A percentile compares a stretch with the other conserved stretches of the same genome.
phyloP scores from a whole-genome alignment of 1,140 invertebrate species.

The Psix sp. region DNA sequence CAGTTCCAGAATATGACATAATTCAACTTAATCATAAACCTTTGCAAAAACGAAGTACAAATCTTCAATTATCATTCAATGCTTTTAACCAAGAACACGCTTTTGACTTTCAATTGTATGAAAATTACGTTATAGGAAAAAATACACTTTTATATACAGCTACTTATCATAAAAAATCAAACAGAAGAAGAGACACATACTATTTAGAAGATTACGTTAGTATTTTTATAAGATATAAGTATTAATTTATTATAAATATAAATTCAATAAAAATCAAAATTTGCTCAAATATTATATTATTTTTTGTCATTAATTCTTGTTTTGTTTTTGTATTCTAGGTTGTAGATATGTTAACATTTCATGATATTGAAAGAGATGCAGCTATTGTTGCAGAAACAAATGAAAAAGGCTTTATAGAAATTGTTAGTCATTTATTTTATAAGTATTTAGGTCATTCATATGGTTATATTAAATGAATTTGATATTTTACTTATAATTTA shows the following conservation, averaged over 20 bases:
- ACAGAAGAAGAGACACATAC: neutral
- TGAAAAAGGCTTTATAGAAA: too few species aligned
- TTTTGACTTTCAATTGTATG: slow-evolving; percentile 14
- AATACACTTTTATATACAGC: slow-evolving; percentile 10
- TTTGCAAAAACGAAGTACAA: slow-evolving; percentile 12
- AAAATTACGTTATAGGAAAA: slow-evolving; percentile 16
- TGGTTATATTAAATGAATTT: neutral
- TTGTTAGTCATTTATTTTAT: slow-evolving; percentile 4
- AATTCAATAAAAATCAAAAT: too few species aligned
- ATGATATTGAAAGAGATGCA: too few species aligned
- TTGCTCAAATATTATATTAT: too few species aligned
- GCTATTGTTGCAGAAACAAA: too few species aligned
- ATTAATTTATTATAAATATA: too few species aligned
- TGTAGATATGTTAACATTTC: too few species aligned
- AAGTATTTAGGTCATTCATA: too few species aligned
- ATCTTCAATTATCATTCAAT: slow-evolving; percentile 6
- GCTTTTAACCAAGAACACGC: slow-evolving; percentile 4
- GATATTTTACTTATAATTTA: neutral
- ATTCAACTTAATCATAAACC: slow-evolving; percentile 1
- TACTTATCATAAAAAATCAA: neutral
- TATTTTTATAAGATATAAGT: neutral
- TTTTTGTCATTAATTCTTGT: too few species aligned
- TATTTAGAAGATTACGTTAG: neutral
- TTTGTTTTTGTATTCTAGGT: too few species aligned
- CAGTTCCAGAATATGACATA: slow-evolving; percentile 21